Evolutionary conservation across 2,113 vertebrate genomes (phyloP), one percentile per base, ranked within the genome.

Genomic region (Leucoraja erinaceus): DNA sequence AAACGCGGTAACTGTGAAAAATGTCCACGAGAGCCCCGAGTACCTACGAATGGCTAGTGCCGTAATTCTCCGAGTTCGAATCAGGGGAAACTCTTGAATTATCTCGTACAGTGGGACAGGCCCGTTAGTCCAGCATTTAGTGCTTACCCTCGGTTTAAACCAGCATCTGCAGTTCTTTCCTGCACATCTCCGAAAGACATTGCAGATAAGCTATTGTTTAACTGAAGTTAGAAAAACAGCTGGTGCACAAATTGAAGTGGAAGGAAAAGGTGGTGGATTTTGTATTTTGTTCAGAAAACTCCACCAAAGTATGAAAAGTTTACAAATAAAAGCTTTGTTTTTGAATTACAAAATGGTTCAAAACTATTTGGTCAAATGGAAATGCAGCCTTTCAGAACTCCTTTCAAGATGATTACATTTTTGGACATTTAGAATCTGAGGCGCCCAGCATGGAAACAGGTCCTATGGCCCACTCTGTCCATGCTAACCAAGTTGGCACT

Each of bases 121-220:
- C 38, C 38, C 38, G 0, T 1, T 47, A 47, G 1, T 47, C 38
- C 38, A 47, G 38, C 38, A 47, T 47, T 47, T 47, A 47, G 38
- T 47, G 38, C 38, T 47, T 47, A 47, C 38, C 38, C 3, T 47
- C 38, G 38, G 3, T 47, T 47, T 47, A 47, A 47, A 47, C 38
- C 38, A 47, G 38, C 38, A 47, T 47, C 38, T 1, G 38, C 38
- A 47, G 38, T 47, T 47, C 38, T 47, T 47, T 47, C 38, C 38
- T 47, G 38, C 38, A 47, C 9, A 47, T 54, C 66, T 54, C 10
- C 0, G 47, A 78, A 47, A 14, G 7, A 72, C 10, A 72, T 72
- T 74, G n/a, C 38, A 91, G 54, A 84, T 22, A 63, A 88, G 83
- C 83, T 72, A 74, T 14, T 91, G 68, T 91, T 91, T 54, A 91